Base-by-base conservation (phyloP, 2,797 vertebrate species). In the Euthynnus affinis region DNA sequence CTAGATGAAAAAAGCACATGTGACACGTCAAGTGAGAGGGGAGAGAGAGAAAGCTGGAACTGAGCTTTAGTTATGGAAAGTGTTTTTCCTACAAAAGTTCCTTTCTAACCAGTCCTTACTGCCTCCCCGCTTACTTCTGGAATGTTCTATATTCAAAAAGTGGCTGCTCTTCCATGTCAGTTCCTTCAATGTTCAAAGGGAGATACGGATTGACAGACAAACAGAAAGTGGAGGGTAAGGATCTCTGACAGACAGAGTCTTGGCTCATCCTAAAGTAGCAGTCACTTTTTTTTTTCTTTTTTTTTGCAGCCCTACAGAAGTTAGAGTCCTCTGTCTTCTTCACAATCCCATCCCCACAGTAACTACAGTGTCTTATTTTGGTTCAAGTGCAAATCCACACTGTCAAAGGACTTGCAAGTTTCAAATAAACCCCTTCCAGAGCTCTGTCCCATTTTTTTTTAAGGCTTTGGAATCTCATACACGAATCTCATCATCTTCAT, bases 401-500 rank as follows among this genome's bases (percentile, higher is more conserved):
- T 14, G 64, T 84, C 81, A 81, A 80, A 87, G 75, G 74, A 85
- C 69, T 78, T 64, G 72, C 71, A 29, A 68, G 51, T 66, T 78
- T 48, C 46, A 65, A 23, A 69, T 14, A 63, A 79, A 76, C 56
- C 52, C 68, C 61, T 73, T 82, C 58, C 40, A 49, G 22, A 81
- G 71, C 75, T 49, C 42, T 32, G 60, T 32, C 32, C 6, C 18
- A 3, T 27, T 61, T 53, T 27, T 46, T 58, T 58, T 52, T 34
- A 29, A 14, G 23, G 46, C 57, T 72, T 59, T 12, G 23, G 44
- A 70, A 63, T 84, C 82, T 94, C 95, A 99, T 90, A 99, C 96
- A 1, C 94, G 94, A 86, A 99, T 99, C 92, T 99, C 98, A 0
- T 99, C 98, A 0, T 99, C 98, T 0, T 98, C 97, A n/a, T 99